Evolutionary conservation across 92 coral and sea anemone genomes (phyloP), one percentile per base, ranked within the genome.

Genomic region (Epizoanthus ramosus): DNA sequence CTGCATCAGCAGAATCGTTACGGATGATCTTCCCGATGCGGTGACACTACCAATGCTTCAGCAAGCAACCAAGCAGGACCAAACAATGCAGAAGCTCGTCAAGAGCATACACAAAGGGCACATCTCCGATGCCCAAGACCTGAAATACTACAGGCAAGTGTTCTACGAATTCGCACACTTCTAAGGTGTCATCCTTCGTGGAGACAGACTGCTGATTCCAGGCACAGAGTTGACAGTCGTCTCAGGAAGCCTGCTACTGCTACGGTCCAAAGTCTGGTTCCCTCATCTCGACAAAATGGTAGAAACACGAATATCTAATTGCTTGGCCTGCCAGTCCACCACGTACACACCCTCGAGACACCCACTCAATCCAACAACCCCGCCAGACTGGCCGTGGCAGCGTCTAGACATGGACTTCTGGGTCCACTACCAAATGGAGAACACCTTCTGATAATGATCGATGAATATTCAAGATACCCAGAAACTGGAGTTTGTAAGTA

Each of bases 1-100:
- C 69, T 70, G 80, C 59, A 83, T 83, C 72, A 83, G 72, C 80
- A 57, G 67, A 21, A 71, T 70, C 17, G 86, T 57, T 25, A 80
- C 84, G 19, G 84, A 80, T 18, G 84, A 80, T 50, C 43, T 63
- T 3, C 60, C 75, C 41, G 61, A 80, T 52, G 80, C 17, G 39
- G 86, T 83, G 9, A 83, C 80, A 15, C 16, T 19, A 15, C 31
- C 21, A 10, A 58, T 83, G 71, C 37, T 72, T 5, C 71, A 33
- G 37, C 57, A 31, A 54, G 71, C 80, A 4, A 72, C 71, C 24
- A 39, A 71, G 53, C 86, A 71, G 67, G 61, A 71, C 52, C 35
- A 47, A 21, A 2, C 6, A 45, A 71, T 83, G 59, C 71, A 83
- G 35, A 83, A 56, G 45, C 60, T 71, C 21, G 63, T 83, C 57